Conservation (phyloP, 1,140 invertebrate genomes). For the Bombus polaris region DNA sequence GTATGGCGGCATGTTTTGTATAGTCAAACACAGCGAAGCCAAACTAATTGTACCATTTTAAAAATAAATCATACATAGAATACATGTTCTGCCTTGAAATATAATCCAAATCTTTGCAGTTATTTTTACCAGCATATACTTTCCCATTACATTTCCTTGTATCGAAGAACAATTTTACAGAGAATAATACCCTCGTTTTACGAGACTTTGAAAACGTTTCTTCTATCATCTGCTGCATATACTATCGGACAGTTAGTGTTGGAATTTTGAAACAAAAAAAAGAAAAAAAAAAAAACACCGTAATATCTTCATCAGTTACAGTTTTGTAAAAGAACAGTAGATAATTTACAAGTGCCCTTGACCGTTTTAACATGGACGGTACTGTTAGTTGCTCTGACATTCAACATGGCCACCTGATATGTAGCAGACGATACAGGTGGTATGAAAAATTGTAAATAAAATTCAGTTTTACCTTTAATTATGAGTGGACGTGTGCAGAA, state of each 20-base stretch:
- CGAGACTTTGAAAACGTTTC: background rate
- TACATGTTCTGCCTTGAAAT: background rate
- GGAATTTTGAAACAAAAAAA: background rate
- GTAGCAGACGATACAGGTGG: conserved; percentile 80
- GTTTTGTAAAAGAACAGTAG: background rate
- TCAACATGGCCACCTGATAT: conserved; percentile 80
- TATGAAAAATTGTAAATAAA: conserved; percentile 77
- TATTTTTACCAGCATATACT: background rate
- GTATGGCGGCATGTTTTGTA: conserved; percentile 30
- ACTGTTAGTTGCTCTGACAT: conserved; percentile 60
- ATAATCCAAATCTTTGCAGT: background rate
- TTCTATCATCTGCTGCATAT: background rate
- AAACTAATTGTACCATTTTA: background rate
- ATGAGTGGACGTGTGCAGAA: conserved; percentile 78
- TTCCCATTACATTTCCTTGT: background rate
- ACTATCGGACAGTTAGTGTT: background rate
- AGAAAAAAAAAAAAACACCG: no score
- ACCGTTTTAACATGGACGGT: conserved; percentile 46
- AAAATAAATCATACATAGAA: background rate
- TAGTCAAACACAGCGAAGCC: background rate
- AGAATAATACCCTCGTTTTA: background rate
- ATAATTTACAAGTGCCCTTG: conserved; percentile 24
- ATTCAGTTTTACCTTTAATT: conserved; percentile 74
- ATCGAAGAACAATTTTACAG: background rate
- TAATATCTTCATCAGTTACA: background rate